Evolutionary conservation across 2,797 vertebrate species (phyloP).

Genomic region (Syngnathus rostellatus): DNA sequence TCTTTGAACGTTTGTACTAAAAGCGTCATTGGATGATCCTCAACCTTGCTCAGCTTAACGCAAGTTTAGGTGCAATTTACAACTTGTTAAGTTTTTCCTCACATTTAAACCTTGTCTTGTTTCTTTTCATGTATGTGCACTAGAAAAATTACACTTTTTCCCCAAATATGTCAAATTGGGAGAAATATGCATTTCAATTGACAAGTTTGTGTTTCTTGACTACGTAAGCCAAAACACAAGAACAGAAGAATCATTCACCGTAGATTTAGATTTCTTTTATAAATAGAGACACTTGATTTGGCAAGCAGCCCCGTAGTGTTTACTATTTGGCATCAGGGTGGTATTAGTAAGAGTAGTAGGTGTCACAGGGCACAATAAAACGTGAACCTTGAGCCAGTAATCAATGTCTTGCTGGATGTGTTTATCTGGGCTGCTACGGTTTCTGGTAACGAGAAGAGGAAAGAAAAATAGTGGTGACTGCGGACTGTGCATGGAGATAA

Average conservation of each 20-base stretch:
- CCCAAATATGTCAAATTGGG: neutral
- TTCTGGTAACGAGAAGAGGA: slow-evolving; percentile 25
- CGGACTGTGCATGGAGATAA: slow-evolving; percentile 31
- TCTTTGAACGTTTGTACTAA: neutral
- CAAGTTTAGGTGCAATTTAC: neutral
- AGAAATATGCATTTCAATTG: neutral
- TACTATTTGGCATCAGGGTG: slow-evolving; percentile 56
- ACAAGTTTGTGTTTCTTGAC: neutral
- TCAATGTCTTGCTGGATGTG: slow-evolving; percentile 45
- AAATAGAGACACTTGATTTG: slow-evolving; percentile 41
- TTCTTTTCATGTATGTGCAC: too few relatives aligned
- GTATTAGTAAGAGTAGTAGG: slow-evolving; percentile 58
- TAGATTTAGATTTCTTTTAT: neutral
- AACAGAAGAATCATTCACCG: neutral
- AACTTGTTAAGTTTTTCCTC: too few relatives aligned
- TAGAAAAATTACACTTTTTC: neutral
- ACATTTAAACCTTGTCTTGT: too few relatives aligned
- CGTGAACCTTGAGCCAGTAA: slow-evolving; percentile 51
- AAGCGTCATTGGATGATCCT: neutral
- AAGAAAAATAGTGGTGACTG: neutral
- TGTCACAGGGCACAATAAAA: slow-evolving; percentile 54
- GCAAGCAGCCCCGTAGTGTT: slow-evolving; percentile 36
- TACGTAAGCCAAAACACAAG: neutral
- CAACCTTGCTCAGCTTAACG: neutral
- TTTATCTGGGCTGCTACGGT: slow-evolving; percentile 37